Evolutionary conservation across 2,113 vertebrate species (phyloP), one percentile per base, ranked within the genome.

Genomic region (Rafetus swinhoei): DNA sequence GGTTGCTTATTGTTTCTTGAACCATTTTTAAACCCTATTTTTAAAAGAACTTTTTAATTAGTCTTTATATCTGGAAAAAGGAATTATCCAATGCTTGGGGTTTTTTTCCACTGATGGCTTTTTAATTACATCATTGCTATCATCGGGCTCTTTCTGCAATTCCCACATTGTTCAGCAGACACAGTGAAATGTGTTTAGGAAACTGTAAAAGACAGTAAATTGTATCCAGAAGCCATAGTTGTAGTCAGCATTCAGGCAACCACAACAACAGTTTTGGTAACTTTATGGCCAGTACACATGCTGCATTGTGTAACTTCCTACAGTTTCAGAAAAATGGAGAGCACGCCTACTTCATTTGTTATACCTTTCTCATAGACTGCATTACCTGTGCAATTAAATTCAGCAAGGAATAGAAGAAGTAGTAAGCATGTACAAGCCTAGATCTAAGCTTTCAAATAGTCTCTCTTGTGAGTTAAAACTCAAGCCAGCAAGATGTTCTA

Each of bases 11-110:
- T 88, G 94, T 96, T 93, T 95, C 10, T 89, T 22, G 85, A 90
- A 81, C 45, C 92, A 95, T 95, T 85, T 76, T 87, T 62, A 91
- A 91, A 93, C 95, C 89, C 93, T 94, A 45, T 87, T 96, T 91
- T 57, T 84, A 95, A 90, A 55, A 90, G 84, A 88, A 94, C 35
- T 8, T 95, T 77, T 95, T 94, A 84, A 79, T 82, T 82, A 50
- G 19, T 90, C 92, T 94, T 95, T 91, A 93, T 93, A 52, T 96
- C 86, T 95, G 92, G 93, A 94, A 95, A 93, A 94, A 93, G 95
- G 56, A 93, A 85, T 45, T 45, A 45, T 84, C 87, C 95, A 95
- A 95, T 94, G 65, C 1, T 0, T 4, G 50, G 53, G 10, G 2
- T 54, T 85, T 80, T 92, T 94, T 87, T 25, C 93, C 95, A 74